Percentiles rank a stretch among this genome's conserved stretches.
Evolutionary conservation across 2,797 vertebrate genomes (phyloP).

Genomic region (Notolabrus celidotus): DNA sequence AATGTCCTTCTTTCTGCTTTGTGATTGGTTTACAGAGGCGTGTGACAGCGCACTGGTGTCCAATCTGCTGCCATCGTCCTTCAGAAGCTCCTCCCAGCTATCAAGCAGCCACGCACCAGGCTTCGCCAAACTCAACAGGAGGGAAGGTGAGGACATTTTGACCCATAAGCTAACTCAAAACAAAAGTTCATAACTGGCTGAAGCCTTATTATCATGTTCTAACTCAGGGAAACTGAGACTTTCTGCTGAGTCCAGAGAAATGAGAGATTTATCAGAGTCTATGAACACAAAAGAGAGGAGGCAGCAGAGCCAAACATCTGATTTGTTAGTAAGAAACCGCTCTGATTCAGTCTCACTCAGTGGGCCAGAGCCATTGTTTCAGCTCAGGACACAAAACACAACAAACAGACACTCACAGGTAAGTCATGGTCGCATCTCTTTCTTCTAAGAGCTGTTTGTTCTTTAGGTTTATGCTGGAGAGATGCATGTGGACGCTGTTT

Average conservation of each 20-base stretch:
- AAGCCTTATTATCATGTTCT: too few relatives aligned
- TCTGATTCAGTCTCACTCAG: background rate
- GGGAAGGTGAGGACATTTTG: slow-evolving; percentile 75
- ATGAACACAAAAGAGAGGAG: slow-evolving; percentile 1
- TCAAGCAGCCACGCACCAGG: slow-evolving; percentile 79
- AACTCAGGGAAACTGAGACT: too few relatives aligned
- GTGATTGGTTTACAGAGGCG: slow-evolving; percentile 63
- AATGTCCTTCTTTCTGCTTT: slow-evolving; percentile 18
- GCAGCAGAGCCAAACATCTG: background rate
- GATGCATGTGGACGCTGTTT: slow-evolving; percentile 28
- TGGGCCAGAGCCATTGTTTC: background rate
- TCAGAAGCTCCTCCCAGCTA: slow-evolving; percentile 82
- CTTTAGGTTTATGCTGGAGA: slow-evolving; percentile 4
- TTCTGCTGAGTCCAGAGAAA: slow-evolving; percentile 2
- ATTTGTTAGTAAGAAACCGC: background rate
- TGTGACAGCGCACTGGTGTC: slow-evolving; percentile 80
- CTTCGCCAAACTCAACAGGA: slow-evolving; percentile 83
- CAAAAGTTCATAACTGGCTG: too few relatives aligned
- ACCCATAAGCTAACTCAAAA: too few relatives aligned
- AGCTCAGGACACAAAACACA: slow-evolving; percentile 1
- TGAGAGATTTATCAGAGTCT: background rate
- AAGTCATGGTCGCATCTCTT: too few relatives aligned
- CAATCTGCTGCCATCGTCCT: slow-evolving; percentile 74
- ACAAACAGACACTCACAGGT: background rate
- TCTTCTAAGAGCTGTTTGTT: background rate